These are phyloP conservation scores for Nephrocerus scutellatus DNA, from an alignment of 2,888 invertebrate genomes.

Conservation along the genomic window DNA sequence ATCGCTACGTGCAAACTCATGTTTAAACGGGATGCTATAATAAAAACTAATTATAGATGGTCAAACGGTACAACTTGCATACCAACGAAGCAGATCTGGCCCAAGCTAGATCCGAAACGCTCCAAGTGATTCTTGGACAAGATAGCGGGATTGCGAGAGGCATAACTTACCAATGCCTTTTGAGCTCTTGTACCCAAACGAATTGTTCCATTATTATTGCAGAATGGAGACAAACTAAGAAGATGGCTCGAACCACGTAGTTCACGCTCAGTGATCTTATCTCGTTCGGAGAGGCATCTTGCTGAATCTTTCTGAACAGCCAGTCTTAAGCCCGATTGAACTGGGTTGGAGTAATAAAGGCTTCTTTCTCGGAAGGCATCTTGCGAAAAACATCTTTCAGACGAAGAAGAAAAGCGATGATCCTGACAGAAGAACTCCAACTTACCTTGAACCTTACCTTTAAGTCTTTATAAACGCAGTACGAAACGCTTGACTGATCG, in stretches of 20 bases:
- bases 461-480: conserved; percentile 1
- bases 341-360: neutral
- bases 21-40: too few relatives aligned
- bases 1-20: too few relatives aligned
- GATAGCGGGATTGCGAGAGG: too few relatives aligned
- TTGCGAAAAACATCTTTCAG: conserved; percentile 2
- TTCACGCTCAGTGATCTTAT: neutral
- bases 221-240: neutral
- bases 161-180: too few relatives aligned
- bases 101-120: too few relatives aligned
- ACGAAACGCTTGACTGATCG: neutral
- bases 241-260: neutral
- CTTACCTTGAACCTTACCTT: conserved; percentile 1
- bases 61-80: too few relatives aligned
- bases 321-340: conserved; percentile 1
- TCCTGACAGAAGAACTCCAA: conserved; percentile 5
- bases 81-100: too few relatives aligned
- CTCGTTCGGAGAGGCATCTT: conserved; percentile 5
- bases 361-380: neutral
- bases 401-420: neutral
- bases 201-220: conserved; percentile 4
- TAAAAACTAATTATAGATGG: too few relatives aligned
- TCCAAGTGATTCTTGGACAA: too few relatives aligned
- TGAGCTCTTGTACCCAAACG: too few relatives aligned
- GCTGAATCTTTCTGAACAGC: too few relatives aligned